Evolutionary conservation across 2,797 vertebrate species (phyloP).

Genomic region (Sebastes nivosus): DNA sequence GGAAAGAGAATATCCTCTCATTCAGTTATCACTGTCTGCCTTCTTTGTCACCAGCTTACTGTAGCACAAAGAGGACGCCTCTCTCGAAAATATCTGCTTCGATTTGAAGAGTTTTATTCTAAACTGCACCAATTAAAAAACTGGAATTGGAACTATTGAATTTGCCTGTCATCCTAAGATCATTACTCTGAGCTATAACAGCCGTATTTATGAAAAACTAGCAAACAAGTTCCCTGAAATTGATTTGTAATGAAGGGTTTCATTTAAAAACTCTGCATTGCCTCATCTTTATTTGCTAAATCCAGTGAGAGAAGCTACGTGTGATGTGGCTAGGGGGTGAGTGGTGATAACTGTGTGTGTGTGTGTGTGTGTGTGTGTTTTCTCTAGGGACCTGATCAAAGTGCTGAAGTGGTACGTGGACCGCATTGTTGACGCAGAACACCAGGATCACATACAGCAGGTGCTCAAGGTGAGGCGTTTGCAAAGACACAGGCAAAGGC

Average conservation of each 20-base stretch:
- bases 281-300: conserved; percentile 39
- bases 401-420: conserved; percentile 99
- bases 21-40: not conserved
- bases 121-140: not conserved
- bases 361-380: not conserved
- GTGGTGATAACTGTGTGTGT: conserved; percentile 12
- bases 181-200: not conserved
- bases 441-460: conserved; percentile 96
- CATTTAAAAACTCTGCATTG: conserved; percentile 21
- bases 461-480: conserved; percentile 91
- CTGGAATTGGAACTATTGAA: not conserved
- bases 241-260: conserved; percentile 1
- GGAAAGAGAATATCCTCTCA: not conserved
- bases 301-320: not conserved
- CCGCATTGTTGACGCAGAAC: conserved; percentile 94
- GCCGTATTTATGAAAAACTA: not conserved
- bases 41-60: not conserved
- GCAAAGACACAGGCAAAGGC: not conserved
- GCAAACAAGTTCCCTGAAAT: not conserved
- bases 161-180: not conserved
- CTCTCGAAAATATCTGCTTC: not conserved
- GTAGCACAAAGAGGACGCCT: not conserved
- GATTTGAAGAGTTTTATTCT: not conserved
- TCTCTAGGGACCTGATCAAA: conserved; percentile 95
- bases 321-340: conserved; percentile 9